A percentile compares a stretch with the other conserved stretches of the same genome.
These are phyloP conservation scores for Chydorus sphaericus DNA, from an alignment of 2,888 invertebrate species.

Conservation along the genomic window DNA sequence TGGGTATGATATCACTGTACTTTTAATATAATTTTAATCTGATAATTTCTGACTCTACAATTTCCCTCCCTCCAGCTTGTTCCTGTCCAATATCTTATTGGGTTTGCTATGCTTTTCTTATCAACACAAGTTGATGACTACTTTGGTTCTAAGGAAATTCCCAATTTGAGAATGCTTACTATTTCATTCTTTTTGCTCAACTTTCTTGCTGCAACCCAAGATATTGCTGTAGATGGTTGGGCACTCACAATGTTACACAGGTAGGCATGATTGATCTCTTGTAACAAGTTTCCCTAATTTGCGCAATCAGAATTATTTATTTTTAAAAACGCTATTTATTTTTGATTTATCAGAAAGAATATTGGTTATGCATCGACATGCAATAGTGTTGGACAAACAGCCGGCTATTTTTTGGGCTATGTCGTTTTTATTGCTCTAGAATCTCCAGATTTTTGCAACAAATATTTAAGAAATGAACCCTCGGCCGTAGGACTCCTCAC, in stretches of 20 bases:
- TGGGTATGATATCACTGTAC: conserved; percentile 26
- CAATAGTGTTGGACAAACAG: conserved; percentile 95
- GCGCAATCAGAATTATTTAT: conserved; percentile 13
- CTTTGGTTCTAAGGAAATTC: conserved; percentile 40
- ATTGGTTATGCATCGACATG: conserved; percentile 98
- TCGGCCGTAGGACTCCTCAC: conserved; percentile 54
- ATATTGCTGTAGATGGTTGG: conserved; percentile 99
- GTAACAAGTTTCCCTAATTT: conserved; percentile 8
- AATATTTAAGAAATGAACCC: conserved; percentile 62
- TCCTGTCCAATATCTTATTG: conserved; percentile 82
- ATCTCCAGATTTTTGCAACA: conserved; percentile 89
- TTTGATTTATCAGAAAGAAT: conserved; percentile 74
- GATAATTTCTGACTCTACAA: conserved; percentile 41
- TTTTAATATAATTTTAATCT: neutral
- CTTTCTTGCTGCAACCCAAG: conserved; percentile 96
- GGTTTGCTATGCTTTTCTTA: conserved; percentile 73
- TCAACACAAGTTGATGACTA: conserved; percentile 60
- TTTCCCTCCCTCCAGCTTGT: no score
- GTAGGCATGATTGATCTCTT: conserved; percentile 29
- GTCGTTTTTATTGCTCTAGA: conserved; percentile 91
- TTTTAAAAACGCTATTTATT: no score
- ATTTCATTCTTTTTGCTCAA: conserved; percentile 77
- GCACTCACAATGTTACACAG: conserved; percentile 95
- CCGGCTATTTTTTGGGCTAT: conserved; percentile 92
- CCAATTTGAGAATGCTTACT: conserved; percentile 65